A percentile compares a stretch with the other conserved stretches of the same genome.
These are phyloP conservation scores for Lypha dubia DNA, from an alignment of 2,888 invertebrate genomes.

Conservation along the genomic window DNA sequence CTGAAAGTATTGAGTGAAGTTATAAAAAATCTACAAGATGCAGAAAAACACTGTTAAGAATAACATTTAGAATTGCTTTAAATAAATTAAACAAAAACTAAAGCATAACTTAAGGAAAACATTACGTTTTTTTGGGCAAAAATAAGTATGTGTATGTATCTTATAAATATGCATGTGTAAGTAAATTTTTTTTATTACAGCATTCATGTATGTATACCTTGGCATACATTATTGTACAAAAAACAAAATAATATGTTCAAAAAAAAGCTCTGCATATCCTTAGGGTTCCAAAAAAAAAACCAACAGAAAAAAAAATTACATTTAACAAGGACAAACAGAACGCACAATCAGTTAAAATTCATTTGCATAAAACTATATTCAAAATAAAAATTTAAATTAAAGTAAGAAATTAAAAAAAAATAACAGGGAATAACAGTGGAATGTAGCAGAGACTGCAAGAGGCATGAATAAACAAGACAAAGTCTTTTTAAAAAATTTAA, in stretches of 20 bases:
- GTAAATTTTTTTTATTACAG: background rate
- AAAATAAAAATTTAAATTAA: background rate
- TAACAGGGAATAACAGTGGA: too few species aligned
- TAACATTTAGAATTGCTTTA: too few species aligned
- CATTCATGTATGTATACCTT: background rate
- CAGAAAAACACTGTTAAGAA: too few species aligned
- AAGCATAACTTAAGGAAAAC: conserved; percentile 5
- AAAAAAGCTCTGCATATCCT: conserved; percentile 40
- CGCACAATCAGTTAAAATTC: conserved; percentile 42
- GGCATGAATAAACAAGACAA: background rate
- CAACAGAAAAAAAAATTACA: background rate
- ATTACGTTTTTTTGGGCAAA: background rate
- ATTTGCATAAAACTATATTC: conserved; percentile 33
- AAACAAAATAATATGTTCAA: background rate
- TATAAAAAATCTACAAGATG: too few species aligned
- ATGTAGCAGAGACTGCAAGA: too few species aligned
- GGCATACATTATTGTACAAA: background rate
- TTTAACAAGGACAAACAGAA: conserved; percentile 28
- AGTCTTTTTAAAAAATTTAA: background rate
- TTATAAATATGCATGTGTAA: background rate
- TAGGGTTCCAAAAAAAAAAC: conserved; percentile 10
- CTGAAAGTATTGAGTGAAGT: too few species aligned
- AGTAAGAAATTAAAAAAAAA: background rate
- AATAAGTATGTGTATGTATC: background rate
- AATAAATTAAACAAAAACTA: background rate